Base-by-base conservation (phyloP, 2,113 vertebrate species). In the Heloderma charlesbogerti region DNA sequence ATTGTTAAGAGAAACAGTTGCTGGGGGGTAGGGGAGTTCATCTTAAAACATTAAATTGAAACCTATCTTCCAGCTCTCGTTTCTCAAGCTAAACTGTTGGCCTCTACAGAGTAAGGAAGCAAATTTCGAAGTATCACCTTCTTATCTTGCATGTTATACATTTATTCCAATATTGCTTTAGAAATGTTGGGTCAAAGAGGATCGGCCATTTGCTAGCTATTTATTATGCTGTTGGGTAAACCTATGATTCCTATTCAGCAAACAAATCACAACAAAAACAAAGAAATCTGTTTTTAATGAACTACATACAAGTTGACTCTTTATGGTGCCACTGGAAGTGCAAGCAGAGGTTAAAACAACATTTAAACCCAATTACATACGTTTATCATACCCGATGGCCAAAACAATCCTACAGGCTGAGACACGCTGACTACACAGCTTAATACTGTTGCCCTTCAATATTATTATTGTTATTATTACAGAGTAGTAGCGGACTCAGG, bases 351-450 rank as follows among this genome's bases (percentile, higher is more conserved):
- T 93, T 94, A 94, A 93, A 87, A 93, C 69, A 94, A 88, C 87
- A 94, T 91, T 78, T 86, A 91, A 94, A 93, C 89, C 63, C 89
- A 93, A 84, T 88, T 91, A 92, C 20, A 92, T 69, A 37, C 51
- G 84, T 86, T 89, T 90, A 94, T 88, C 67, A 92, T 34, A 91
- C 48, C 79, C 75, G 31, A 92, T 87, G 72, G 86, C 79, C 80
- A 91, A 81, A 95, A 83, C 54, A 92, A 88, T 83, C 84, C 66
- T n/a, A 57, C 0, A 5, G 79, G 74, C 92, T 79, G 86, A 85
- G 43, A 69, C 67, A 84, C 91, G 74, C 69, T 3, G 5, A 74
- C 80, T 83, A 74, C 0, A 34, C 1, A 84, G 29, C 43, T 92
- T 72, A 63, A 78, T 92, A 89, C 31, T 1, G 0, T 12, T 90